Evolutionary conservation across 2,113 vertebrate species (phyloP).

Genomic region (Columbina picui): DNA sequence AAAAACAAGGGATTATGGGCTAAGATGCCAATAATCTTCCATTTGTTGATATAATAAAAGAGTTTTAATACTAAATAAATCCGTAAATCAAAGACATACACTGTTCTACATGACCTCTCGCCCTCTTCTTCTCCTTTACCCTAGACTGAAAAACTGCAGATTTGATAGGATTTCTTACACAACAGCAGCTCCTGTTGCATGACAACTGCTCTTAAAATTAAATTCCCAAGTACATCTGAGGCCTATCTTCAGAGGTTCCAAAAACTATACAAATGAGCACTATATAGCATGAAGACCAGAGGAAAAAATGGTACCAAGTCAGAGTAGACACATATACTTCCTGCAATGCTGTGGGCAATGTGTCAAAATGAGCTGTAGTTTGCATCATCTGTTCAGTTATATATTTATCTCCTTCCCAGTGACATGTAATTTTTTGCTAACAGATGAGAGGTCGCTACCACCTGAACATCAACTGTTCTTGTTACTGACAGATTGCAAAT

Average conservation of each 20-base stretch:
- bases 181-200: not conserved
- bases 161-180: not conserved
- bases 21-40: not conserved
- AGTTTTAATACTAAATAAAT: not conserved
- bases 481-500: not conserved
- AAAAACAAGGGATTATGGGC: not conserved
- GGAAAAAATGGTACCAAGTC: not conserved
- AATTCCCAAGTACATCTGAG: not conserved
- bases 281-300: not conserved
- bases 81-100: not conserved
- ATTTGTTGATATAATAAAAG: not conserved
- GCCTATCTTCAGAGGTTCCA: not conserved
- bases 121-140: not conserved
- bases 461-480: not conserved
- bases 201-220: not conserved
- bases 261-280: not conserved
- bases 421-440: not conserved
- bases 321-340: not conserved
- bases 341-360: not conserved
- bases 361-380: not conserved
- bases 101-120: not conserved
- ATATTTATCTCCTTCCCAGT: not conserved
- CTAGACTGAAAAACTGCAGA: not conserved
- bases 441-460: fast-evolving
- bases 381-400: not conserved